These are phyloP conservation scores for Sebastes schlegelii DNA, from an alignment of 2,113 vertebrate genomes.

Conservation along the genomic window DNA sequence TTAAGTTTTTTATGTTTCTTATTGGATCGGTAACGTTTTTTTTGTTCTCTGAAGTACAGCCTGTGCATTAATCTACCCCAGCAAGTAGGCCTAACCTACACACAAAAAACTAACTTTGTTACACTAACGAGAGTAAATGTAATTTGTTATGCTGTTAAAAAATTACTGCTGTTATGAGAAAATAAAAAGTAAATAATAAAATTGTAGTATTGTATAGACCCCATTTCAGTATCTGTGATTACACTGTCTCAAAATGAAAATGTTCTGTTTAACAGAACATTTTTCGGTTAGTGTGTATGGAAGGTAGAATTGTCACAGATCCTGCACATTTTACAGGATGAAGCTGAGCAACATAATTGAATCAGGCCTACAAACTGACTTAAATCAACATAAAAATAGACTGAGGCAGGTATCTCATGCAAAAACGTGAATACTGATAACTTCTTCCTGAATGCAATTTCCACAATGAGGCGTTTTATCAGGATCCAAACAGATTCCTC, in stretches of 20 bases:
- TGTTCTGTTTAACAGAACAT: background rate
- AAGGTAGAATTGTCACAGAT: conserved; percentile 26
- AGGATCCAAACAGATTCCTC: conserved; percentile 76
- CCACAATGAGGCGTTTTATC: conserved; percentile 79
- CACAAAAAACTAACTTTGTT: too few relatives aligned
- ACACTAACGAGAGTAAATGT: too few relatives aligned
- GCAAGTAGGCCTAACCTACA: too few relatives aligned
- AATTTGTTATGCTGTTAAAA: too few relatives aligned
- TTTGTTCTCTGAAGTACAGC: too few relatives aligned
- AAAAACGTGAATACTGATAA: conserved; percentile 60
- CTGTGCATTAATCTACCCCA: too few relatives aligned
- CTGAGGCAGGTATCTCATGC: conserved; percentile 36
- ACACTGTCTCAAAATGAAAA: background rate
- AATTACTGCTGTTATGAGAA: background rate
- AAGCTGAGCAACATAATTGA: conserved; percentile 39
- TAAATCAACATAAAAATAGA: conserved; percentile 69
- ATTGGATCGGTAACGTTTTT: too few relatives aligned
- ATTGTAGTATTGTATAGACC: background rate
- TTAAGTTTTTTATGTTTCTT: too few relatives aligned
- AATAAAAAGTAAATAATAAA: background rate
- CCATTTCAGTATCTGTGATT: background rate
- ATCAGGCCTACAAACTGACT: conserved; percentile 61
- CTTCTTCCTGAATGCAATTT: conserved; percentile 54
- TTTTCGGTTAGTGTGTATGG: background rate
- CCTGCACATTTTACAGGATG: conserved; percentile 22